phyloP scores from a whole-genome alignment of 1,140 invertebrate genomes.

The Diachasma alloeum region DNA sequence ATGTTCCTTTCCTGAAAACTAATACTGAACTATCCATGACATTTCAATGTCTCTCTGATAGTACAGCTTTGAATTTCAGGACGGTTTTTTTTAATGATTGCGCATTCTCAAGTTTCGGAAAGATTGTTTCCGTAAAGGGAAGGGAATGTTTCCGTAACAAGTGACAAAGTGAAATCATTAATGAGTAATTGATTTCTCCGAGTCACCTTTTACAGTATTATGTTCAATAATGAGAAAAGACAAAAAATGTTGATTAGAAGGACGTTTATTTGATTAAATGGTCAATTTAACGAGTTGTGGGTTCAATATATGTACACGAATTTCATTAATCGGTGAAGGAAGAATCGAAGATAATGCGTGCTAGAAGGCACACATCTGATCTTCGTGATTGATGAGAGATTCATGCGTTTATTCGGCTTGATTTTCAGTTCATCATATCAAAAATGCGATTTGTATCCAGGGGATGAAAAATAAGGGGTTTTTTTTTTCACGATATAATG shows the following conservation, averaged over 20 bases:
- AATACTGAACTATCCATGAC: too few relatives aligned
- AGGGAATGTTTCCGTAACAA: too few relatives aligned
- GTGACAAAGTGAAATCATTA: not conserved
- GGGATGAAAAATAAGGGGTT: not conserved
- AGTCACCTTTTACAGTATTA: not conserved
- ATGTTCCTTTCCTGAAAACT: too few relatives aligned
- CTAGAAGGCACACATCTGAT: constrained; percentile 22
- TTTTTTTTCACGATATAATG: not conserved
- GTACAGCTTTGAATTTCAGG: too few relatives aligned
- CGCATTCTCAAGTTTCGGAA: too few relatives aligned
- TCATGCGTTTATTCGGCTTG: not conserved
- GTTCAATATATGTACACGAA: constrained; percentile 10
- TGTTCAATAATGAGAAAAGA: not conserved
- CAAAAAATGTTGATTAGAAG: not conserved
- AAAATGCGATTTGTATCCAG: not conserved
- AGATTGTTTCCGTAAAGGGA: too few relatives aligned
- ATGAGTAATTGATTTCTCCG: not conserved
- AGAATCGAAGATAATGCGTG: constrained; percentile 7
- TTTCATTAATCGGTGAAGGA: not conserved
- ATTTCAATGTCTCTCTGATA: too few relatives aligned
- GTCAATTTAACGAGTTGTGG: not conserved
- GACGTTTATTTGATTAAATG: constrained; percentile 19
- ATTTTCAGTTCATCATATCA: not conserved
- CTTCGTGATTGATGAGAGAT: not conserved
- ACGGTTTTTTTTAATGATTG: too few relatives aligned